Evolutionary conservation across 2,888 invertebrate species (phyloP).

Genomic region (Mellilla xanthometata): DNA sequence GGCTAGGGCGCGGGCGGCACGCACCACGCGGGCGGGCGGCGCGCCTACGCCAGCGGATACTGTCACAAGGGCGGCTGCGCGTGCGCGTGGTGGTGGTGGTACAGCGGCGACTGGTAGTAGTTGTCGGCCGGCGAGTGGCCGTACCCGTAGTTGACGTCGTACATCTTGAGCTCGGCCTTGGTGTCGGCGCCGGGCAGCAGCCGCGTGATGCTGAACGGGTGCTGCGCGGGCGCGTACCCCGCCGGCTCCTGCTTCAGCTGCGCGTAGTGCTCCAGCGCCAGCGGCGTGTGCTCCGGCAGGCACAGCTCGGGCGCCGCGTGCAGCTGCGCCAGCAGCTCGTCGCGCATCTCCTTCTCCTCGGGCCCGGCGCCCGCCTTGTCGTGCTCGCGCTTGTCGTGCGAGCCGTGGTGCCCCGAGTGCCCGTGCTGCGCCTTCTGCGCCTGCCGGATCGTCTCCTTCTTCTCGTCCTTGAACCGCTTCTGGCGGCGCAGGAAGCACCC

Average conservation of each 20-base stretch:
- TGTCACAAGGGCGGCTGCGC: conserved; percentile 95
- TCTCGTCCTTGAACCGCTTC: conserved; percentile 98
- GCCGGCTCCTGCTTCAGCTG: conserved; percentile 91
- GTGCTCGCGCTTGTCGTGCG: conserved; percentile 79
- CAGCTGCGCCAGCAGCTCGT: conserved; percentile 88
- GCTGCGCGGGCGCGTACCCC: conserved; percentile 91
- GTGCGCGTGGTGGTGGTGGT: conserved; percentile 86
- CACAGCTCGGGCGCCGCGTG: conserved; percentile 86
- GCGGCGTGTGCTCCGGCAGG: conserved; percentile 82
- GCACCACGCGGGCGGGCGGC: conserved; percentile 55
- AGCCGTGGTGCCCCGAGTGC: conserved; percentile 64
- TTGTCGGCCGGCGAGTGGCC: conserved; percentile 85
- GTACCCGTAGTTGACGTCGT: conserved; percentile 88
- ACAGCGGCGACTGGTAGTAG: conserved; percentile 92
- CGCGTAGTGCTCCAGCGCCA: conserved; percentile 84
- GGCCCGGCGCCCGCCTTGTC: conserved; percentile 72
- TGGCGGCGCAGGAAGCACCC: conserved; percentile 98
- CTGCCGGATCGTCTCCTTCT: conserved; percentile 93
- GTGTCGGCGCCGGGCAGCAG: conserved; percentile 93
- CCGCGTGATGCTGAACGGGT: conserved; percentile 97
- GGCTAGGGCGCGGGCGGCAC: conserved; percentile 51
- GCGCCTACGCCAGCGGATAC: conserved; percentile 93
- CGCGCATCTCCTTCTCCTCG: conserved; percentile 78
- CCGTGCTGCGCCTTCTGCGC: conserved; percentile 76
- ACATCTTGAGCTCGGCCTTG: conserved; percentile 96